Evolutionary conservation across 2,113 vertebrate genomes (phyloP), one percentile per base, ranked within the genome.

Genomic region (Festucalex cinctus): DNA sequence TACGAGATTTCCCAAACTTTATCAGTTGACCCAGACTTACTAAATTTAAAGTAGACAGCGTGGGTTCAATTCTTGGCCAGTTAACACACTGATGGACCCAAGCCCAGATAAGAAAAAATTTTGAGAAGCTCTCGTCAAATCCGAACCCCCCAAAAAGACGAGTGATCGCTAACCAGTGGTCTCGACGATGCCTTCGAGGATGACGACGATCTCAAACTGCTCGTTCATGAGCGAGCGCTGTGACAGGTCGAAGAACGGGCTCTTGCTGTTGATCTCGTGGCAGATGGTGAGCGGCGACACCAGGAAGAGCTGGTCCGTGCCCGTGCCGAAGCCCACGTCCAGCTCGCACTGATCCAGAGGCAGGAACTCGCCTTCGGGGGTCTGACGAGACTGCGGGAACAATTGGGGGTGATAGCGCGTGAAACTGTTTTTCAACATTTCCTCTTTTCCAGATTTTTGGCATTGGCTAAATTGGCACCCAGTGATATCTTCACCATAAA

Each of bases 281-380:
- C 94, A 96, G 90, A 96, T 96, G 75, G 94, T 96, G 59, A 96
- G 86, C 32, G 94, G 94, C 9, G 94, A 96, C 61, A 96, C 94
- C 54, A 96, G 81, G 78, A 96, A 96, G 59, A 96, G 93, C 80
- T 96, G 94, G 83, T 96, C 94, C 0, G 94, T 94, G 20, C 94
- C 94, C 0, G 94, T 96, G 75, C 94, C 94, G 62, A 96, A 96
- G 59, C 94, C 94, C 66, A 96, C 94, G 9, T 96, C 94, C 86
- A 96, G 88, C 68, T 96, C 94, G 68, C 94, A 93, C 83, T 96
- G 94, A 79, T 95, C 94, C 77, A 96, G 83, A 0, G 94, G 94
- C 80, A 96, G 89, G 75, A 96, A 96, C 83, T 96, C 94, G 1
- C 94, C 94, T 82, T 96, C 94, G 0, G 94, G 94, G 16, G 94